Percentiles rank a stretch among this genome's conserved stretches.
Evolutionary conservation across 37 sponge, comb jelly and placozoan species (phyloP).

Genomic region (Beroe ovata): DNA sequence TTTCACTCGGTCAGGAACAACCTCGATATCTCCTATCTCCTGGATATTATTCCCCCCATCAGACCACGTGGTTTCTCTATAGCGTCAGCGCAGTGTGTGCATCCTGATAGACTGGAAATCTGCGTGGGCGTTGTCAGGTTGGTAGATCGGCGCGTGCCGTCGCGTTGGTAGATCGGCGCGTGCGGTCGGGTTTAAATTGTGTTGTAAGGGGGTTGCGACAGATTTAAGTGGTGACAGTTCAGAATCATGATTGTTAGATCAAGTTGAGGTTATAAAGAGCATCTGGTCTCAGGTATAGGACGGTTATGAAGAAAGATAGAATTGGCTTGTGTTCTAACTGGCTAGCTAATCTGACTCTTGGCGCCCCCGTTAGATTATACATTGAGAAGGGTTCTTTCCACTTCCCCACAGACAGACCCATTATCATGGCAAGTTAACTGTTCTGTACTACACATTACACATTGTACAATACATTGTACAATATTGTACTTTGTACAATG

Average conservation of each 20-base stretch:
- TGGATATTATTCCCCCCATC: slow-evolving; percentile 88
- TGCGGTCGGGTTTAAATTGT: not conserved
- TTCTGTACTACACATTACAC: too few species aligned
- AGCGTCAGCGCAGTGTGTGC: slow-evolving; percentile 80
- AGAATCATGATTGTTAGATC: too few species aligned
- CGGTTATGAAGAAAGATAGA: slow-evolving; percentile 20
- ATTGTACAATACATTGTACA: too few species aligned
- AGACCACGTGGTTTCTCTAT: slow-evolving; percentile 96
- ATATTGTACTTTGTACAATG: too few species aligned
- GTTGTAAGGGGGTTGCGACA: not conserved
- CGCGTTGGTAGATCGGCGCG: not conserved
- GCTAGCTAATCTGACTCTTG: not conserved
- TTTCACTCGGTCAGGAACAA: slow-evolving; percentile 76
- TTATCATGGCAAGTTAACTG: slow-evolving; percentile 42
- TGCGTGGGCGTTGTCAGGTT: slow-evolving; percentile 53
- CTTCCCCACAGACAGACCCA: slow-evolving; percentile 54
- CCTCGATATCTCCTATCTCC: slow-evolving; percentile 80
- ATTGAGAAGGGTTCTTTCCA: slow-evolving; percentile 36
- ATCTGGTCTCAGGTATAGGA: slow-evolving; percentile 5
- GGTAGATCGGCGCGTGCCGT: too few species aligned
- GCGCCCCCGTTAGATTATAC: not conserved
- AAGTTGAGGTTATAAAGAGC: not conserved
- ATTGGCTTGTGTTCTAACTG: slow-evolving; percentile 43
- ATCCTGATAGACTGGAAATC: not conserved
- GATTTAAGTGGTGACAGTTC: too few species aligned